These are phyloP conservation scores for Cheilosia variabilis DNA, from an alignment of 2,888 invertebrate genomes.

Conservation along the genomic window DNA sequence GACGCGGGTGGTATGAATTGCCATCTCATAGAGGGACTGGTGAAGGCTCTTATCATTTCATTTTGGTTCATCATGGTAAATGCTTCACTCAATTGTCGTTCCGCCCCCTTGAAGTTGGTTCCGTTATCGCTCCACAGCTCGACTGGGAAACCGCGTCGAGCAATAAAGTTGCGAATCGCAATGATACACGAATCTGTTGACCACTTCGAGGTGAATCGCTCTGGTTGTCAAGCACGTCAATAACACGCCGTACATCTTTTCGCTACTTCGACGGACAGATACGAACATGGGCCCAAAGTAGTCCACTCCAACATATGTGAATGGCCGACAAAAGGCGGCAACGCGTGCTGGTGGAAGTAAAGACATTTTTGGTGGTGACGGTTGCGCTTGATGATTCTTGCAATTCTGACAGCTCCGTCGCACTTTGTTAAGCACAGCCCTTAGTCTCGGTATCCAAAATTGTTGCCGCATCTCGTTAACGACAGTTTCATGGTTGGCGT, in stretches of 20 bases:
- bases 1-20: slow-evolving; percentile 75
- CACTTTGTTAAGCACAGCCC: not conserved
- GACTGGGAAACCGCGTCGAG: slow-evolving; percentile 25
- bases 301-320: no score
- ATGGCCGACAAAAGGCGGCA: no score
- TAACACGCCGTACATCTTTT: slow-evolving; percentile 1
- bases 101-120: slow-evolving; percentile 34
- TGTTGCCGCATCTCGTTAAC: slow-evolving; percentile 11
- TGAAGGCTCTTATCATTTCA: slow-evolving; percentile 15
- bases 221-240: slow-evolving; percentile 62
- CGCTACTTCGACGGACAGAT: no score
- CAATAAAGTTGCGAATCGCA: slow-evolving; percentile 34
- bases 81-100: slow-evolving; percentile 29
- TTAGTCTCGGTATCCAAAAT: slow-evolving; percentile 1
- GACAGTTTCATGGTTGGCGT: not conserved
- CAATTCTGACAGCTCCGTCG: slow-evolving; percentile 42
- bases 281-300: no score
- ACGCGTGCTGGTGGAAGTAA: no score
- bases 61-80: slow-evolving; percentile 6
- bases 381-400: slow-evolving; percentile 1
- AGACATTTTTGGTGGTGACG: no score
- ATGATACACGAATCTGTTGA: slow-evolving; percentile 43
- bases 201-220: slow-evolving; percentile 54
- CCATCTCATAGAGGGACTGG: slow-evolving; percentile 52
- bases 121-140: slow-evolving; percentile 50